Percentiles rank a stretch among this genome's conserved stretches.
Evolutionary conservation across 1,140 invertebrate species (phyloP).

Genomic region (Tetragonula clypearis): DNA sequence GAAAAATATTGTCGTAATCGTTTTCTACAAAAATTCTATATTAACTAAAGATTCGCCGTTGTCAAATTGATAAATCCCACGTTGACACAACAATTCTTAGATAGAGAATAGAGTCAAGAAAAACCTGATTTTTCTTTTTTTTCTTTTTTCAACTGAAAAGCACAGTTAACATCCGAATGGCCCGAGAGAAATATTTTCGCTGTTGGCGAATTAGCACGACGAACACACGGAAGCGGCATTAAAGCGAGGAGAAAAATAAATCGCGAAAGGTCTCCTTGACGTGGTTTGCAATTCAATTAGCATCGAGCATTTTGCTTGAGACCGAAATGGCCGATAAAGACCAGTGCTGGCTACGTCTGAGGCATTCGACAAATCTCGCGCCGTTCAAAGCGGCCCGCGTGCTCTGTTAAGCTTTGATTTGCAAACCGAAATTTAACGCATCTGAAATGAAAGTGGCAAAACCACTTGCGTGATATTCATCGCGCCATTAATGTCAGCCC

Average conservation of each 20-base stretch:
- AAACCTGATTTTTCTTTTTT: too few species aligned
- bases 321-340: conserved; percentile 27
- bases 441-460: conserved; percentile 56
- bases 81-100: neutral
- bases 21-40: neutral
- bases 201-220: neutral
- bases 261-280: neutral
- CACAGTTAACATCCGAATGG: neutral
- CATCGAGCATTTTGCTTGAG: conserved; percentile 9
- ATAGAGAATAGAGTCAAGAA: neutral
- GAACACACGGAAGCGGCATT: neutral
- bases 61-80: too few species aligned
- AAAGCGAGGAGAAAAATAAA: neutral
- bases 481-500: conserved; percentile 54
- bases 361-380: conserved; percentile 40
- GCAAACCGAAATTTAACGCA: conserved; percentile 57
- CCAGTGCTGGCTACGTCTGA: neutral
- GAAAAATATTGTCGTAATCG: neutral
- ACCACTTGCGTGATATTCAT: conserved; percentile 23
- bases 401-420: conserved; percentile 55
- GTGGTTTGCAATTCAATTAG: conserved; percentile 45
- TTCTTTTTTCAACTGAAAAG: too few species aligned
- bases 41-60: neutral
- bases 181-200: neutral
- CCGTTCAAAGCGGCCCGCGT: conserved; percentile 17